Evolutionary conservation across 2,113 vertebrate species (phyloP).

Genomic region (Trematomus loennbergii): DNA sequence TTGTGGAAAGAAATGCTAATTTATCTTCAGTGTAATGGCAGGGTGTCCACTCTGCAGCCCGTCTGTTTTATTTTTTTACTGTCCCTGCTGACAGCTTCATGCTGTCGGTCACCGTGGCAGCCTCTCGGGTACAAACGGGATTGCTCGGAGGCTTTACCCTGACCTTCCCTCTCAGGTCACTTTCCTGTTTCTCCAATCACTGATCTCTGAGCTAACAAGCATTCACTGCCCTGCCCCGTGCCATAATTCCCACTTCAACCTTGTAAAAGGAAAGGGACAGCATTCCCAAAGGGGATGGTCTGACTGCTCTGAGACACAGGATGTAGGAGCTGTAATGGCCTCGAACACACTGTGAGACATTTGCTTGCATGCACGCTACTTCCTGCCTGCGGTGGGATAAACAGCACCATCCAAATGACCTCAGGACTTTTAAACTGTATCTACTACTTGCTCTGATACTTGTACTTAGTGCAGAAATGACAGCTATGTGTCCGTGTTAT

Average conservation of each 20-base stretch:
- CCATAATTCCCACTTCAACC: conserved; percentile 51
- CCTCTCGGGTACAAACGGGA: conserved; percentile 46
- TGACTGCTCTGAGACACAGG: conserved; percentile 22
- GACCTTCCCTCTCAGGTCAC: conserved; percentile 66
- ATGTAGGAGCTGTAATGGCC: conserved; percentile 38
- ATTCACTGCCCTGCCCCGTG: conserved; percentile 21
- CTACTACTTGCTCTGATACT: conserved; percentile 41
- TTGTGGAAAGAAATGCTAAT: conserved; percentile 36
- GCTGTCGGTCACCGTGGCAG: conserved; percentile 32
- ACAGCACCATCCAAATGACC: conserved; percentile 18
- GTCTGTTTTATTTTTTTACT: not conserved
- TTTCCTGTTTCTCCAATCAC: conserved; percentile 36
- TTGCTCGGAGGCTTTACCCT: conserved; percentile 52
- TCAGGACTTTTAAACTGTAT: conserved; percentile 16
- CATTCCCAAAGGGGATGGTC: conserved; percentile 30
- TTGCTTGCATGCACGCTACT: conserved; percentile 36
- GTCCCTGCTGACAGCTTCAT: conserved; percentile 37
- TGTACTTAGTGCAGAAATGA: conserved; percentile 48
- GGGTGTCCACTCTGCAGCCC: conserved; percentile 1
- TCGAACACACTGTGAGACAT: conserved; percentile 39
- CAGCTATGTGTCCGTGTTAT: conserved; percentile 40
- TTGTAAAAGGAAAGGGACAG: conserved; percentile 47
- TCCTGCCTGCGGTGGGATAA: conserved; percentile 8
- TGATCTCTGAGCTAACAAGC: conserved; percentile 58
- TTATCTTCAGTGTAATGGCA: conserved; percentile 23